Conservation (phyloP, 2,113 vertebrate genomes). For the Pagrus major region DNA sequence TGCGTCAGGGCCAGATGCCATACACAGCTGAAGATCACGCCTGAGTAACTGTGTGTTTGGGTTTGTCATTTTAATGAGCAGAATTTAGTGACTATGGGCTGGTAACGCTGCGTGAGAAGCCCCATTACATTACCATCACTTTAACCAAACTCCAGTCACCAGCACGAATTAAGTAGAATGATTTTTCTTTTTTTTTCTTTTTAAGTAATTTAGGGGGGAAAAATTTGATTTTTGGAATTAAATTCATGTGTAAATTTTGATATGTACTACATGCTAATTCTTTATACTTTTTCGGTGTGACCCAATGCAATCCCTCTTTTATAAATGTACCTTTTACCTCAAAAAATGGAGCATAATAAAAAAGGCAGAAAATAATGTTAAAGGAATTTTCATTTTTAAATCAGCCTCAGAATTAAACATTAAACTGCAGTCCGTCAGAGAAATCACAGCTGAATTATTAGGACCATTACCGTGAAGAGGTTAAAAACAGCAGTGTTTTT, state of each 20-base stretch:
- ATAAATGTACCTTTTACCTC: background rate
- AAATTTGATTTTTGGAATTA: constrained; percentile 14
- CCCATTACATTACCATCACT: constrained; percentile 83
- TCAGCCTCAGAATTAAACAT: background rate
- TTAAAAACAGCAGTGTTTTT: constrained; percentile 35
- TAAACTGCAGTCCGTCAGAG: background rate
- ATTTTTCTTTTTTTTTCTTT: constrained; percentile 18
- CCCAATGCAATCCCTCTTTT: background rate
- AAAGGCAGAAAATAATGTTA: background rate
- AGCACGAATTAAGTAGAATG: constrained; percentile 26
- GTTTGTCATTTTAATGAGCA: constrained; percentile 89
- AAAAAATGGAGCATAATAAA: background rate
- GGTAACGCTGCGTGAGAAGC: constrained; percentile 82
- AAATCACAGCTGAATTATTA: constrained; percentile 39
- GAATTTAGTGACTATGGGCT: constrained; percentile 87
- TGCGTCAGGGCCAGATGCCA: constrained; percentile 85
- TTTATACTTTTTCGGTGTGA: background rate
- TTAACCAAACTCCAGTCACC: constrained; percentile 72
- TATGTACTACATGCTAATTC: background rate
- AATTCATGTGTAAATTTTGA: background rate
- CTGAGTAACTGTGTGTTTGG: constrained; percentile 85
- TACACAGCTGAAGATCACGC: constrained; percentile 88
- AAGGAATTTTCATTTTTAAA: background rate
- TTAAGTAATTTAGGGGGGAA: constrained; percentile 30
- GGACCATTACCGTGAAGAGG: constrained; percentile 21